Conservation (phyloP, 2,113 vertebrate species). For the Gymnocephalus cernua region DNA sequence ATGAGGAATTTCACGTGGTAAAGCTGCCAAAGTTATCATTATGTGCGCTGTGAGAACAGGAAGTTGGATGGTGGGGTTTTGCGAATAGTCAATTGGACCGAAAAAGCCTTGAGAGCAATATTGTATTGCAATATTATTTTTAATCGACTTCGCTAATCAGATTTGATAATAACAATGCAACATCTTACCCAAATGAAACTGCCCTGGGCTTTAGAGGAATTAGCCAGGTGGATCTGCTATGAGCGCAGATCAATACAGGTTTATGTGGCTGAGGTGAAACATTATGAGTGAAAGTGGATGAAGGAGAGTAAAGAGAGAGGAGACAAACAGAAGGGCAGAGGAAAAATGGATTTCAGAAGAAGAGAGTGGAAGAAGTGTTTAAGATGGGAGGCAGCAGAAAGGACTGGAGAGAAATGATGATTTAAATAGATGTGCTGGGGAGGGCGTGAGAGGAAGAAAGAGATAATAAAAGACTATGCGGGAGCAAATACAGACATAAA, state of each 20-base stretch:
- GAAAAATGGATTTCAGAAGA: neutral
- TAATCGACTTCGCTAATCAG: slow-evolving; percentile 21
- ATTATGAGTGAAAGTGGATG: slow-evolving; percentile 6
- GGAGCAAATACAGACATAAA: slow-evolving; percentile 8
- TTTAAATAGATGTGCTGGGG: slow-evolving; percentile 17
- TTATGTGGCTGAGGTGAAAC: slow-evolving; percentile 29
- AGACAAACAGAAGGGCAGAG: slow-evolving; percentile 6
- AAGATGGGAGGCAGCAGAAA: slow-evolving; percentile 13
- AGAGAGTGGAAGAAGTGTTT: slow-evolving; percentile 18
- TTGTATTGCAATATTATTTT: slow-evolving; percentile 20
- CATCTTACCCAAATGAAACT: slow-evolving; percentile 7
- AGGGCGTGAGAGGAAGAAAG: slow-evolving; percentile 21
- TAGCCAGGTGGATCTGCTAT: slow-evolving; percentile 3
- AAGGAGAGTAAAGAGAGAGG: slow-evolving; percentile 14
- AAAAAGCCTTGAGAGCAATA: neutral
- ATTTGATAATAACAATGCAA: slow-evolving; percentile 27
- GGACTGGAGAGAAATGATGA: slow-evolving; percentile 16
- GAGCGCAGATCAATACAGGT: slow-evolving; percentile 42
- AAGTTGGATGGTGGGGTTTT: neutral
- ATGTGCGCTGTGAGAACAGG: neutral
- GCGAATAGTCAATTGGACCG: neutral
- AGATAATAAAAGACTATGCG: neutral
- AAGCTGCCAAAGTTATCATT: neutral
- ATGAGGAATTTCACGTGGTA: neutral
- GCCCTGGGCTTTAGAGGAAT: slow-evolving; percentile 8